A percentile compares a stretch with the other conserved stretches of the same genome.
These are phyloP conservation scores for Leptobrachium leishanense DNA, from an alignment of 2,113 vertebrate genomes.

Conservation along the genomic window DNA sequence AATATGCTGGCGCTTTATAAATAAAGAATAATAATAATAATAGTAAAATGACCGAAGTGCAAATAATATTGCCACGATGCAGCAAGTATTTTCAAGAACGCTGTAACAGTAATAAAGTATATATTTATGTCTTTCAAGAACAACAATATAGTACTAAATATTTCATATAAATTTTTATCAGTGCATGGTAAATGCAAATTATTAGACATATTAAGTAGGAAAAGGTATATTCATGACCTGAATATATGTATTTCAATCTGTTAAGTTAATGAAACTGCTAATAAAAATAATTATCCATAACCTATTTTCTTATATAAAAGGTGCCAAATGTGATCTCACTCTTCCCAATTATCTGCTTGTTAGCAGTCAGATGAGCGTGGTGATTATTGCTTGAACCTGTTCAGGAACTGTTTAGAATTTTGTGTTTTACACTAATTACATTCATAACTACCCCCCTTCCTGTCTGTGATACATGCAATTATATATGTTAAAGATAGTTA, in stretches of 20 bases:
- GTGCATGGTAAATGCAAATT: no score
- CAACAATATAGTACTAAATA: no score
- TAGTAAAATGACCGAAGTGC: no score
- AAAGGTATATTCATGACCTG: not conserved
- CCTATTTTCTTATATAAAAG: not conserved
- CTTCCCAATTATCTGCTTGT: constrained; percentile 76
- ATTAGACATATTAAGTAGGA: not conserved
- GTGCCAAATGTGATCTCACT: constrained; percentile 60
- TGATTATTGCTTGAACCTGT: not conserved
- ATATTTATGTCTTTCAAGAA: not conserved
- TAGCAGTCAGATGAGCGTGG: constrained; percentile 54
- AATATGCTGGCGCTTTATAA: no score
- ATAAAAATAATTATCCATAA: constrained; percentile 5
- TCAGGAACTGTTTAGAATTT: not conserved
- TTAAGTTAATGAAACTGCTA: not conserved
- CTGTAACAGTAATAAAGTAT: not conserved
- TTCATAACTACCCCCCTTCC: not conserved
- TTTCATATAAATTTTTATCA: no score
- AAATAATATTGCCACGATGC: no score
- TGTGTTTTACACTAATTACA: not conserved
- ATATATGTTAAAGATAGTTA: no score
- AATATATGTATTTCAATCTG: not conserved
- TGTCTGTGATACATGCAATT: no score
- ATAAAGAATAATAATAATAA: no score
- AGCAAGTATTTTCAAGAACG: no score